phyloP scores from a whole-genome alignment of 2,888 invertebrate species.

The Parapristionchus giblindavisi region DNA sequence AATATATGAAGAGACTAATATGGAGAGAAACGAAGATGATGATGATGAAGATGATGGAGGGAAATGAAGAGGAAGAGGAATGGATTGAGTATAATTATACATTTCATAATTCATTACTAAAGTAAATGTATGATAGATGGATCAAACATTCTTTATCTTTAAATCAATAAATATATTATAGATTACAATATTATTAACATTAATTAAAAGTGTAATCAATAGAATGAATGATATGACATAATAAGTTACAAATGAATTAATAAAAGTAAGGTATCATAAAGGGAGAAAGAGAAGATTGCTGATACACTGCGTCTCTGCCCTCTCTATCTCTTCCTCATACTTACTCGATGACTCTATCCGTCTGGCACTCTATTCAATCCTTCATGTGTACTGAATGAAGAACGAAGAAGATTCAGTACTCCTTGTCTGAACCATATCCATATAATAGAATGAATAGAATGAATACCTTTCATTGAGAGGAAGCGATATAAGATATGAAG shows the following conservation, averaged over 20 bases:
- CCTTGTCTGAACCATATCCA: too few species aligned
- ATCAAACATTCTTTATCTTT: background rate
- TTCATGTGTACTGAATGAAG: background rate
- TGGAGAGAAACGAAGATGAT: background rate
- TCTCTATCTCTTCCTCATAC: too few species aligned
- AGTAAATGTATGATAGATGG: background rate
- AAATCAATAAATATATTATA: background rate
- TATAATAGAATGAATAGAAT: too few species aligned
- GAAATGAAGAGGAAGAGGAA: background rate
- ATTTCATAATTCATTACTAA: background rate
- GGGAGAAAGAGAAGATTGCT: background rate
- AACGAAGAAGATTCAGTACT: background rate
- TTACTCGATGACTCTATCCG: background rate
- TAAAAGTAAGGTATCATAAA: background rate
- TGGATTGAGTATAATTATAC: too few species aligned
- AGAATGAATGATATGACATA: too few species aligned
- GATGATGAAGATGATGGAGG: background rate
- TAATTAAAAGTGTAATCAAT: background rate
- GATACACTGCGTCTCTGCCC: slow-evolving; percentile 17
- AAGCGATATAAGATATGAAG: too few species aligned
- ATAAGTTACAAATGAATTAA: slow-evolving; percentile 1
- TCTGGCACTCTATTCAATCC: slow-evolving; percentile 24
- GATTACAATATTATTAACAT: background rate
- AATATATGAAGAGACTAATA: background rate
- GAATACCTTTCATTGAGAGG: too few species aligned